Evolutionary conservation across 2,797 vertebrate species (phyloP).

Genomic region (Potorous gilbertii): DNA sequence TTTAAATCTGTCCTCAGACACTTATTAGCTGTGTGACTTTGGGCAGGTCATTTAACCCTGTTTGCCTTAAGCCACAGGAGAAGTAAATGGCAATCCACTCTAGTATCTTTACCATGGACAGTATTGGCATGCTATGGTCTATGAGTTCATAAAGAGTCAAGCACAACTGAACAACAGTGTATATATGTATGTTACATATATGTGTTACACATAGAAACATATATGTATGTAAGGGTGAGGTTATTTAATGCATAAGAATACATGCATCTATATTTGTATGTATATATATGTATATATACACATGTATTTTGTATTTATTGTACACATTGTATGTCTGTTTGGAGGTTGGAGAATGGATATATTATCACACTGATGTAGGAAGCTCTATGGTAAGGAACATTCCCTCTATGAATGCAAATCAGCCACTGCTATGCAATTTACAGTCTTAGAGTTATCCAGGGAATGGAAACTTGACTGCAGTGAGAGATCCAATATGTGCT

Average conservation of each 20-base stretch:
- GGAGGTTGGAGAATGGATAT: not conserved
- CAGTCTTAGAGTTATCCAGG: not conserved
- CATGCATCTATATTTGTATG: not conserved
- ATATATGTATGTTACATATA: not conserved
- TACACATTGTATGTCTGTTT: not conserved
- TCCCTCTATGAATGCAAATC: not conserved
- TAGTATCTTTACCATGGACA: not conserved
- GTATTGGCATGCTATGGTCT: not conserved
- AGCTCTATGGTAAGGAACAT: not conserved
- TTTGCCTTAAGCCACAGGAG: not conserved
- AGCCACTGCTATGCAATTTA: not conserved
- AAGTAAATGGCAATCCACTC: not conserved
- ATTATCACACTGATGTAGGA: not conserved
- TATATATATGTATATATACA: not conserved
- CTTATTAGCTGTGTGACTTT: not conserved
- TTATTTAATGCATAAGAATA: not conserved
- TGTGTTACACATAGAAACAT: not conserved
- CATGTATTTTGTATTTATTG: not conserved
- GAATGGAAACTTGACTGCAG: not conserved
- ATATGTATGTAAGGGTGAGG: not conserved
- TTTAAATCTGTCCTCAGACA: constrained; percentile 24
- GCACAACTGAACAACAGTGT: not conserved
- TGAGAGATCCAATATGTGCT: not conserved
- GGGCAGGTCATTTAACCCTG: not conserved
- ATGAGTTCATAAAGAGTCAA: not conserved